phyloP scores from a whole-genome alignment of 2,797 vertebrate species.

The Tapirus indicus region DNA sequence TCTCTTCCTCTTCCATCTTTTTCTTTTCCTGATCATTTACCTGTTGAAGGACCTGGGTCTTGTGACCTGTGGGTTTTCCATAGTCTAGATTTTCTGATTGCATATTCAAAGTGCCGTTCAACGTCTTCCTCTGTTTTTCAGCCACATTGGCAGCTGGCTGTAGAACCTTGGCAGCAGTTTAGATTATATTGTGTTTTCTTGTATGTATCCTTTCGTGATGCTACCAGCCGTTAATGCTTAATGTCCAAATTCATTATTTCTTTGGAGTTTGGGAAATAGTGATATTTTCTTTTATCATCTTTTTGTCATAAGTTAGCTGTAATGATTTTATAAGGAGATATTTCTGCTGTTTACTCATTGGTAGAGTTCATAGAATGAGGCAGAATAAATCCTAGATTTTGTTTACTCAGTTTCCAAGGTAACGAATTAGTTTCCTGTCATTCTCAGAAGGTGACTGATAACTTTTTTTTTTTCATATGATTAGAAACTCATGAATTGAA shows the following conservation, averaged over 20 bases:
- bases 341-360: background rate
- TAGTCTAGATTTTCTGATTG: background rate
- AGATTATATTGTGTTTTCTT: background rate
- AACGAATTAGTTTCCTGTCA: background rate
- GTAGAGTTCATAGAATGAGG: background rate
- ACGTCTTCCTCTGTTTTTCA: background rate
- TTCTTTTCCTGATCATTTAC: slow-evolving; percentile 1
- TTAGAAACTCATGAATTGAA: background rate
- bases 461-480: background rate
- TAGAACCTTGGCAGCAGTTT: background rate
- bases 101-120: background rate
- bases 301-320: background rate
- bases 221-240: background rate
- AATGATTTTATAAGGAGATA: background rate
- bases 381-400: background rate
- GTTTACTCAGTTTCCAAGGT: background rate
- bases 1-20: background rate
- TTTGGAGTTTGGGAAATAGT: background rate
- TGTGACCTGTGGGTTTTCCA: background rate
- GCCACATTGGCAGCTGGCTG: background rate
- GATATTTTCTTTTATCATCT: background rate
- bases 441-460: slow-evolving; percentile 2
- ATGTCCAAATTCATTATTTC: background rate
- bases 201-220: background rate
- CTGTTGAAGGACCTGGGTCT: background rate